Base-by-base conservation (phyloP, 1,140 invertebrate species). In the Asbolus verrucosus region DNA sequence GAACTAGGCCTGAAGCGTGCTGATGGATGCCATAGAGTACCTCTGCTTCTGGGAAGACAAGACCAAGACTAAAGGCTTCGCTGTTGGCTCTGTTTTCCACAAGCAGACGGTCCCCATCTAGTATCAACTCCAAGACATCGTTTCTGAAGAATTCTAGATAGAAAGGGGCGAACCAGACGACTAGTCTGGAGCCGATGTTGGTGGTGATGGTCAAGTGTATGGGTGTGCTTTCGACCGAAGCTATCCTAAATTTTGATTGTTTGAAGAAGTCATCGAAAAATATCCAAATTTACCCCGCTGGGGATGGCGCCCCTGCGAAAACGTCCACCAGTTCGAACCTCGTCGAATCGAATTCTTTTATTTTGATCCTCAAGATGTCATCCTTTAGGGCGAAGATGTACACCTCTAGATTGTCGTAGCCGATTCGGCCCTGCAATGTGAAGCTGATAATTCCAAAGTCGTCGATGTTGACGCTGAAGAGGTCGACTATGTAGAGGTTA, bases 11-110 rank as follows among this genome's bases (percentile, higher is more conserved):
- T 81, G 98, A 96, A 0, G 96, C 96, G 85, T 99, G 98, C 80
- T 98, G 94, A 3, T 97, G 97, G 73, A 99, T 90, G 72, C 98
- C 98, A 83, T 98, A 98, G 0, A 96, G 88, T 80, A 94, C 85
- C 66, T 95, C 89, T 30, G 95, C 93, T 11, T 91, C 93, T 24
- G 92, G 89, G 82, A 99, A 99, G 30, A 91, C 89, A 65, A 99
- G 89, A 78, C 98, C 97, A 72, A 99, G 81, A 0, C 96, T 96
- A 72, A 99, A 87, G 1, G 96, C 97, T 16, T 77, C 67, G 63
- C 54, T 43, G 6, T 18, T 13, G 11, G 27, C 14, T 36, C 5
- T n/a, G 11, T 36, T 69, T 4, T 30, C 59, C 13, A 27, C 50
- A 63, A 31, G n/a, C 41, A 41, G n/a, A 62, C 11, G 14, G 33